Base-by-base conservation (phyloP, 2,888 invertebrate species). In the Candidula unifasciata region DNA sequence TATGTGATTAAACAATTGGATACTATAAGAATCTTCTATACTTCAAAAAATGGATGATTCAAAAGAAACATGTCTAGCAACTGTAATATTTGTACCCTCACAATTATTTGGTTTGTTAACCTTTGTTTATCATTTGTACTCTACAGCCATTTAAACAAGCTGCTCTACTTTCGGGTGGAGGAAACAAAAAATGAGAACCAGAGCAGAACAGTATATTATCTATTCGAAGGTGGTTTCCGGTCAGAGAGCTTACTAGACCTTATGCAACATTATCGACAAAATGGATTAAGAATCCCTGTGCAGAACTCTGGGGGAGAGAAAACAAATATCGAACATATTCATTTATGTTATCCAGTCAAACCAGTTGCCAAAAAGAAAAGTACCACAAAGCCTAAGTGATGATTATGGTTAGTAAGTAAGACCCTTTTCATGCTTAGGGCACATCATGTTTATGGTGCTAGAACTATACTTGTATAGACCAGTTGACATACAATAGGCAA, bases 161-260 rank as follows among this genome's bases (percentile, higher is more conserved):
- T 80, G 33, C 33, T 80, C 24, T 57, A 74, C 69, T 64, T 80
- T 27, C n/a, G 30, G 21, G 80, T 84, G 13, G 37, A 66, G 27
- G 83, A 83, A 57, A 37, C 27, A 30, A 52, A 30, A 21, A 57
- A 44, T n/a, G 60, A 37, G 13, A 80, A 60, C 37, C 52, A 30
- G 18, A 27, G 30, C n/a, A 60, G 37, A 5, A 57, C 27, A 57
- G 35, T 80, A 66, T 80, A 80, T 68, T 84, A 66, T 54, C 57
- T 84, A 3, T 74, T 79, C 30, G 73, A 80, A 16, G 68, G 71
- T 13, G 84, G 84, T 8, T 74, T 79, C 66, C 37, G 80, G 3
- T 80, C 80, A 3, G 76, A 84, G 30, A 84, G 84, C 30, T 18
- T 84, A 24, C 33, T 74, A 24, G 80, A 66, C 10, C 74, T 84